Evolutionary conservation across 2,797 vertebrate genomes (phyloP).

Genomic region (Varecia variegata): DNA sequence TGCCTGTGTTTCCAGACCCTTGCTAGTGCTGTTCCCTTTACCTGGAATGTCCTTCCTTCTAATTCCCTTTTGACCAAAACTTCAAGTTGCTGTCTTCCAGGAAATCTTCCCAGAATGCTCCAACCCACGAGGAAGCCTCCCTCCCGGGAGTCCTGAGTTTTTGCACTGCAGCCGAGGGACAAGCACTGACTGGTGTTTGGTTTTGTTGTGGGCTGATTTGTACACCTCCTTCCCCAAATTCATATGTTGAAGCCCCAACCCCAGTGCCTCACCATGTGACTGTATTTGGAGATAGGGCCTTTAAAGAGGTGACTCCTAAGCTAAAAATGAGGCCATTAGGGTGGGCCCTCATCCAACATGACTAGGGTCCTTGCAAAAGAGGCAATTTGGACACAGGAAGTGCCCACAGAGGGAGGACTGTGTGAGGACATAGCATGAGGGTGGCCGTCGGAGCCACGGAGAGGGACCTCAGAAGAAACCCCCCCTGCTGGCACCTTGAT

Average conservation of each 20-base stretch:
- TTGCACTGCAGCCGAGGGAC: background rate
- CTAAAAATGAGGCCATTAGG: background rate
- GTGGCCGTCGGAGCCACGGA: background rate
- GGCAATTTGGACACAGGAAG: background rate
- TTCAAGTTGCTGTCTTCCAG: constrained; percentile 1
- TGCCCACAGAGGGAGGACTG: background rate
- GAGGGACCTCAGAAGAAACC: background rate
- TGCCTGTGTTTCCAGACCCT: background rate
- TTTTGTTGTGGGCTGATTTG: background rate
- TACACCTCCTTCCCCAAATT: background rate
- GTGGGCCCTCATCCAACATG: background rate
- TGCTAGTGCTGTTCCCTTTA: background rate
- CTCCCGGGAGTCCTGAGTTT: background rate
- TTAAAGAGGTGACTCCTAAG: background rate
- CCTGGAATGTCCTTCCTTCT: background rate
- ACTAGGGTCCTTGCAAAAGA: background rate
- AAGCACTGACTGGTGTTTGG: background rate
- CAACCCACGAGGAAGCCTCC: background rate
- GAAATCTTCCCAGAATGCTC: background rate
- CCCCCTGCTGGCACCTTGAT: background rate
- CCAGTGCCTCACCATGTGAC: background rate
- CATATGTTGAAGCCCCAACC: background rate
- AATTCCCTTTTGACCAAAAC: background rate
- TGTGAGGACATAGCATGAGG: background rate
- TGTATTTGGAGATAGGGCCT: background rate